Percentiles rank a stretch among this genome's conserved stretches.
phyloP scores from a whole-genome alignment of 2,797 vertebrate genomes.

The Bradypus variegatus region DNA sequence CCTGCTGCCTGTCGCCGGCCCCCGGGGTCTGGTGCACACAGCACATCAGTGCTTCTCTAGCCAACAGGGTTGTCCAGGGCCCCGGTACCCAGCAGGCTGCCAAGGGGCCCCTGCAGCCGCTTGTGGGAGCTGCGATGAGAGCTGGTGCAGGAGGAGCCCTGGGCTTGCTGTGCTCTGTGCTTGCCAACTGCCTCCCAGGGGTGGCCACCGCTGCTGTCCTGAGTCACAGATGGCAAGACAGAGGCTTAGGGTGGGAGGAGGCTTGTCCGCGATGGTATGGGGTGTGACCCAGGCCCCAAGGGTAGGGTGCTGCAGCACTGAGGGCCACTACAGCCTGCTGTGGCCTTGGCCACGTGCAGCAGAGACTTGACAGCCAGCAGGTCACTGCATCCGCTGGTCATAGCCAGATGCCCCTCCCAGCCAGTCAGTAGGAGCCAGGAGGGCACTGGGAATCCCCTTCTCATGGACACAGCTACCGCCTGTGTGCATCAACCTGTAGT shows the following conservation, averaged over 20 bases:
- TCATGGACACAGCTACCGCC: accelerated
- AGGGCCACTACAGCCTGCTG: neutral
- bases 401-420: neutral
- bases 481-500: accelerated
- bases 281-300: neutral
- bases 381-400: neutral
- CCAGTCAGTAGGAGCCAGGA: neutral
- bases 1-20: neutral
- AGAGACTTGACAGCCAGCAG: neutral
- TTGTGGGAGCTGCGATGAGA: neutral
- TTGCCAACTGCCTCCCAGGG: neutral
- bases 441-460: neutral
- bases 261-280: neutral
- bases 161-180: accelerated
- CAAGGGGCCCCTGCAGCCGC: neutral
- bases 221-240: neutral
- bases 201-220: neutral
- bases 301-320: too few relatives aligned
- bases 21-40: neutral
- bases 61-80: neutral
- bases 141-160: accelerated
- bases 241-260: neutral
- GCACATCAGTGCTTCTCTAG: neutral
- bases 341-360: neutral
- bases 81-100: neutral